phyloP scores from a whole-genome alignment of 2,113 vertebrate species.

The Coracopsis vasa region DNA sequence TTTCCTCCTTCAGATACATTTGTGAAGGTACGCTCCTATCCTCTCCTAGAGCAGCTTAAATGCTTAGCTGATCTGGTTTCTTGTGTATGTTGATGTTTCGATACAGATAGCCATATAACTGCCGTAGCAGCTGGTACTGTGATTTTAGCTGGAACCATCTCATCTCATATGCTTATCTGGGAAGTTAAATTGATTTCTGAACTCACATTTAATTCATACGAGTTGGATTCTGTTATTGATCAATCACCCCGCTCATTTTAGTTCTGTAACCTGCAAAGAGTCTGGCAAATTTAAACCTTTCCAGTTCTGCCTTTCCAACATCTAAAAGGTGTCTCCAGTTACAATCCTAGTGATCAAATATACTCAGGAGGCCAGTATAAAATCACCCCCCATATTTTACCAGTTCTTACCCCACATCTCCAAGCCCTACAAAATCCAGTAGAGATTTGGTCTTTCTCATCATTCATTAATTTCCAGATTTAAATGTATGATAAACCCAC shows the following conservation, averaged over 20 bases:
- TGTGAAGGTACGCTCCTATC: constrained; percentile 74
- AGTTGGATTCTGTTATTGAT: background rate
- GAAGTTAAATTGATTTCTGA: background rate
- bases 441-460: background rate
- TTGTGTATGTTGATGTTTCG: background rate
- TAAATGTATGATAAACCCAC: background rate
- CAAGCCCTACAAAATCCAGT: background rate
- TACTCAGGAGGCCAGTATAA: background rate
- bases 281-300: background rate
- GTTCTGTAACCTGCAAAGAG: background rate
- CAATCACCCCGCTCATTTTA: background rate
- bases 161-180: background rate
- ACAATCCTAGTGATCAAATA: background rate
- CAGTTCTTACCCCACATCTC: background rate
- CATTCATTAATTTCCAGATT: background rate
- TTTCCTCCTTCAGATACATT: constrained; percentile 90
- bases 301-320: background rate
- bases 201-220: background rate
- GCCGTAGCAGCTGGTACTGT: background rate
- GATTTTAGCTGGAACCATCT: background rate
- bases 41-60: background rate
- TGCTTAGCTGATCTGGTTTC: background rate
- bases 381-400: background rate
- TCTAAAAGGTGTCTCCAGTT: background rate
- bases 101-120: background rate